Evolutionary conservation across 2,113 vertebrate genomes (phyloP).

Genomic region (Galemys pyrenaicus): DNA sequence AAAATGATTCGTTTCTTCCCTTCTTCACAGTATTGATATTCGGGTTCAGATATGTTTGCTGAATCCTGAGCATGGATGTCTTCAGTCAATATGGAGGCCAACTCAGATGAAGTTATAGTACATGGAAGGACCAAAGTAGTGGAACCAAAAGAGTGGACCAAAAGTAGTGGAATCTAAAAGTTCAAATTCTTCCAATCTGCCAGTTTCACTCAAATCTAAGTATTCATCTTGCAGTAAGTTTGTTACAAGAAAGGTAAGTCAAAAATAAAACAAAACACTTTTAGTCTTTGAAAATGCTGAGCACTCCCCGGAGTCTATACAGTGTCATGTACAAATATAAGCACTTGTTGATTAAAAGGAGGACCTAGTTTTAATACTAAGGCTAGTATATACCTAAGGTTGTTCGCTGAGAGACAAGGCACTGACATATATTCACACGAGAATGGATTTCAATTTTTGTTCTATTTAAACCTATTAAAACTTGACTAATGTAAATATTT

Average conservation of each 20-base stretch:
- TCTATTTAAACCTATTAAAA: not conserved
- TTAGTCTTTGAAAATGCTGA: not conserved
- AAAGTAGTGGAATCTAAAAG: not conserved
- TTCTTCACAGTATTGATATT: not conserved
- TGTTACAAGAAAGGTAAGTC: not conserved
- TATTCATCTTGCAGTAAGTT: not conserved
- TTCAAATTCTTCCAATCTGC: not conserved
- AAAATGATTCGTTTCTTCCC: not conserved
- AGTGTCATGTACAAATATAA: not conserved
- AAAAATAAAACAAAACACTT: not conserved
- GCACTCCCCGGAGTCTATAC: not conserved
- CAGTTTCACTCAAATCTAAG: slow-evolving; percentile 4
- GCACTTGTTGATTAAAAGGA: not conserved
- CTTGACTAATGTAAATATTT: not conserved
- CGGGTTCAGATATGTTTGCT: not conserved
- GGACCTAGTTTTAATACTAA: not conserved
- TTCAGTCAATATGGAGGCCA: not conserved
- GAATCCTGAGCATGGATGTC: not conserved
- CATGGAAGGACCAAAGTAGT: not conserved
- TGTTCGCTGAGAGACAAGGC: not conserved
- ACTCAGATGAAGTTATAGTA: not conserved
- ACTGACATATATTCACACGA: not conserved
- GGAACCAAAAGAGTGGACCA: not conserved
- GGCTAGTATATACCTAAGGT: not conserved
- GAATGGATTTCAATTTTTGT: not conserved